Evolutionary conservation across 2,888 invertebrate species (phyloP).

Genomic region (Fragum fragum): DNA sequence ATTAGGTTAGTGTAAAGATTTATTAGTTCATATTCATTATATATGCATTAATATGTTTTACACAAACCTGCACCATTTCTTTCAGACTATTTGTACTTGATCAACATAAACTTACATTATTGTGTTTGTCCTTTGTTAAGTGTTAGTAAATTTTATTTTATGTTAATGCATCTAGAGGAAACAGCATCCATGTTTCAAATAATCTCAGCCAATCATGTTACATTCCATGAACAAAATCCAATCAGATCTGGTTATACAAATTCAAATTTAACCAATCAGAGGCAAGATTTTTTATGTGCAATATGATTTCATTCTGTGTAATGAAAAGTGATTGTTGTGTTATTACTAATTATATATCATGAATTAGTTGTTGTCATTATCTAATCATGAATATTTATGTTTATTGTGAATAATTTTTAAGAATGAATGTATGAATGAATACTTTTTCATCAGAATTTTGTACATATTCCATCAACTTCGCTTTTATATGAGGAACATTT

Average conservation of each 20-base stretch:
- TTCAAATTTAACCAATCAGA: slow-evolving; percentile 47
- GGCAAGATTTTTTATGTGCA: slow-evolving; percentile 33
- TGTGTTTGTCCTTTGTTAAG: slow-evolving; percentile 15
- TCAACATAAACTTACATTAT: slow-evolving; percentile 11
- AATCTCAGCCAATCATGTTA: slow-evolving; percentile 33
- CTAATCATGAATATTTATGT: slow-evolving; percentile 38
- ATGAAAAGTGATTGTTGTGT: slow-evolving; percentile 39
- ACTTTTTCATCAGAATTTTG: slow-evolving; percentile 18
- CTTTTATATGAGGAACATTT: slow-evolving; percentile 29
- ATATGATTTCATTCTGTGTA: slow-evolving; percentile 36
- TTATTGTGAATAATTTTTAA: slow-evolving; percentile 32
- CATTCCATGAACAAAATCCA: slow-evolving; percentile 36
- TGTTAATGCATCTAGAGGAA: slow-evolving; percentile 15
- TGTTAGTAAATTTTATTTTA: slow-evolving; percentile 32
- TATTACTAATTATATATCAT: slow-evolving; percentile 26
- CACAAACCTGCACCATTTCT: too few relatives aligned
- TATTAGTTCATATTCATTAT: too few relatives aligned
- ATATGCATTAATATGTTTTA: too few relatives aligned
- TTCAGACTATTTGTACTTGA: not conserved
- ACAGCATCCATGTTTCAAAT: slow-evolving; percentile 23
- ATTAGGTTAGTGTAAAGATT: too few relatives aligned
- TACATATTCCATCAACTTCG: slow-evolving; percentile 29
- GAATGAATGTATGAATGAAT: not conserved
- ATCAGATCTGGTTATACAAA: slow-evolving; percentile 32
- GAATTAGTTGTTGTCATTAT: slow-evolving; percentile 34